phyloP scores from a whole-genome alignment of 2,797 vertebrate species.

The Parauchenoglanis ngamensis region DNA sequence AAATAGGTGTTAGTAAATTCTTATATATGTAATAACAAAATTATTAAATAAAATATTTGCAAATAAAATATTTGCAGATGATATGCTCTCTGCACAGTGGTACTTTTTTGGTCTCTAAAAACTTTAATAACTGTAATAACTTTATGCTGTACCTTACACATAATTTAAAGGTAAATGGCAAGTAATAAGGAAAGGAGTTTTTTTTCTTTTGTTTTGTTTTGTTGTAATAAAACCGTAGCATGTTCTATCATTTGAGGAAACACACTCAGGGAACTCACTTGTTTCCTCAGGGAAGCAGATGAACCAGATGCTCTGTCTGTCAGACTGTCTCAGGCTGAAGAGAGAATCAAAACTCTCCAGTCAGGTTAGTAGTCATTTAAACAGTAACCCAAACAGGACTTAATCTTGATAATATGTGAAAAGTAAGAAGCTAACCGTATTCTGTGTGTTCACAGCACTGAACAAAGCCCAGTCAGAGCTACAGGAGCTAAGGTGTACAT shows the following conservation, averaged over 20 bases:
- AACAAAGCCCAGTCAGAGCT: slow-evolving; percentile 90
- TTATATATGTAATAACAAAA: neutral
- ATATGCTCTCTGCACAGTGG: neutral
- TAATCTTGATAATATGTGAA: slow-evolving; percentile 50
- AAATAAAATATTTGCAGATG: neutral
- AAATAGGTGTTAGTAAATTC: neutral
- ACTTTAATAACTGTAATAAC: neutral
- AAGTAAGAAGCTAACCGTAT: slow-evolving; percentile 48
- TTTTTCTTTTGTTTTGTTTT: too few species aligned
- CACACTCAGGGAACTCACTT: neutral
- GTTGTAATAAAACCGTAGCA: neutral
- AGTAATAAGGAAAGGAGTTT: neutral
- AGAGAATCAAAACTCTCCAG: slow-evolving; percentile 93
- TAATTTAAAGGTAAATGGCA: neutral
- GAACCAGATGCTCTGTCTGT: slow-evolving; percentile 80
- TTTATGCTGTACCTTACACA: neutral
- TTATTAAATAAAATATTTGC: neutral
- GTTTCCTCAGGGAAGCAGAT: slow-evolving; percentile 80
- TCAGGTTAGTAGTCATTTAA: slow-evolving; percentile 78
- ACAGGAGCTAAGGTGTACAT: slow-evolving; percentile 89
- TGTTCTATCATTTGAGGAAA: slow-evolving; percentile 1
- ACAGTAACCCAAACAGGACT: slow-evolving; percentile 14
- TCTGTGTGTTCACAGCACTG: slow-evolving; percentile 76
- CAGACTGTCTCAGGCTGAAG: slow-evolving; percentile 90
- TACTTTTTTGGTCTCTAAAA: neutral